A percentile compares a stretch with the other conserved stretches of the same genome.
These are phyloP conservation scores for Sympetrum striolatum DNA, from an alignment of 2,888 invertebrate genomes.

Conservation along the genomic window DNA sequence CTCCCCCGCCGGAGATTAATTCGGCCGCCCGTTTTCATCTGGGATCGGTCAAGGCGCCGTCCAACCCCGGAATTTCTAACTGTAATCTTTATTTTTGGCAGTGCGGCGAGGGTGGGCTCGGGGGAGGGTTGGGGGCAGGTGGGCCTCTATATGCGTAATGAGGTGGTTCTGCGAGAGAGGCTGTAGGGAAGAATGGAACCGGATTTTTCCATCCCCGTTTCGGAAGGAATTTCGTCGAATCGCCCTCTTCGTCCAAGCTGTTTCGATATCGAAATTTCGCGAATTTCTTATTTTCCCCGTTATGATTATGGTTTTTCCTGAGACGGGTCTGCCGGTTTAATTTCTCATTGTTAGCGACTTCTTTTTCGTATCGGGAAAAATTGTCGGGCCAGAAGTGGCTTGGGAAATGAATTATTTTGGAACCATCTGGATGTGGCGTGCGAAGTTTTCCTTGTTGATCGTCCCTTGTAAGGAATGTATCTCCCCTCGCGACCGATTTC, in stretches of 20 bases:
- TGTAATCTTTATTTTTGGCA: conserved; percentile 33
- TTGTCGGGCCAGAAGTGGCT: too few relatives aligned
- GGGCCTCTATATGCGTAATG: background rate
- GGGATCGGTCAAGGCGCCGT: background rate
- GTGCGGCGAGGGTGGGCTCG: background rate
- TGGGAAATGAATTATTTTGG: too few relatives aligned
- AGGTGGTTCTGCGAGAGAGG: background rate
- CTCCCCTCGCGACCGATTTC: too few relatives aligned
- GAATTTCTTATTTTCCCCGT: too few relatives aligned
- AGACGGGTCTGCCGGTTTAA: too few relatives aligned
- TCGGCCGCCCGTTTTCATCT: background rate
- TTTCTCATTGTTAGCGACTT: too few relatives aligned
- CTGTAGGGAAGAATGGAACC: background rate
- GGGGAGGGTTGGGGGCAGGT: background rate
- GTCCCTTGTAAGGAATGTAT: too few relatives aligned
- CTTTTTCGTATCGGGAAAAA: too few relatives aligned
- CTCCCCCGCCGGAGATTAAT: background rate
- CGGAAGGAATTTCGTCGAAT: background rate
- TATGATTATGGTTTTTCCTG: too few relatives aligned
- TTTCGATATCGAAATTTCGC: too few relatives aligned
- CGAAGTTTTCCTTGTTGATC: too few relatives aligned
- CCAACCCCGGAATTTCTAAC: background rate
- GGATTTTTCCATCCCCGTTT: background rate
- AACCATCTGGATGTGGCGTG: too few relatives aligned
- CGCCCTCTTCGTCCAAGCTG: background rate